phyloP scores from a whole-genome alignment of 2,797 vertebrate genomes.

The Poecilia velifera region DNA sequence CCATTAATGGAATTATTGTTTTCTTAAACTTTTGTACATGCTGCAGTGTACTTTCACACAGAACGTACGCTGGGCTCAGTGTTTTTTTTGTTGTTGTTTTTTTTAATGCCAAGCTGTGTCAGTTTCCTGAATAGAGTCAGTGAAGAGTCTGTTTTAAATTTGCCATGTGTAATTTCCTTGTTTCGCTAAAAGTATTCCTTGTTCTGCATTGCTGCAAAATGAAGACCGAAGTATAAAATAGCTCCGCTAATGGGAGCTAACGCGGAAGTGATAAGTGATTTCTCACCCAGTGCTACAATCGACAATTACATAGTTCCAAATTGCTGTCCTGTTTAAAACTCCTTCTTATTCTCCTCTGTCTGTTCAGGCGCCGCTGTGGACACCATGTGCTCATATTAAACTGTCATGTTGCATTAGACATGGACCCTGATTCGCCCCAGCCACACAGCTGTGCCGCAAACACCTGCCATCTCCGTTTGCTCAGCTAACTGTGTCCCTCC shows the following conservation, averaged over 20 bases:
- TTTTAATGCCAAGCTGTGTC: background rate
- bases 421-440: slow-evolving; percentile 7
- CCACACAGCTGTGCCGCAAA: slow-evolving; percentile 44
- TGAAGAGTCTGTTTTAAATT: background rate
- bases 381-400: slow-evolving; percentile 9
- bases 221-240: background rate
- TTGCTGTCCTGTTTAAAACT: background rate
- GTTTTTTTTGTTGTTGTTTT: background rate
- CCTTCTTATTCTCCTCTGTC: slow-evolving; percentile 5
- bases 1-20: background rate
- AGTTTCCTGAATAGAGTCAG: background rate
- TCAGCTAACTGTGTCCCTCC: slow-evolving; percentile 15
- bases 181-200: background rate
- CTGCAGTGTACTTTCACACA: background rate
- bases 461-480: slow-evolving; percentile 47
- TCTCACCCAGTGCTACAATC: background rate
- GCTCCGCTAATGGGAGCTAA: background rate
- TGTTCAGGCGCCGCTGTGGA: background rate
- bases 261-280: background rate
- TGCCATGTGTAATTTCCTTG: background rate
- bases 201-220: background rate
- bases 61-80: background rate
- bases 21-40: background rate
- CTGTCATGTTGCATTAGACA: slow-evolving; percentile 50
- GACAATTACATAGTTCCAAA: background rate